phyloP scores from a whole-genome alignment of 2,888 invertebrate genomes.

The Scaptomyza flava region DNA sequence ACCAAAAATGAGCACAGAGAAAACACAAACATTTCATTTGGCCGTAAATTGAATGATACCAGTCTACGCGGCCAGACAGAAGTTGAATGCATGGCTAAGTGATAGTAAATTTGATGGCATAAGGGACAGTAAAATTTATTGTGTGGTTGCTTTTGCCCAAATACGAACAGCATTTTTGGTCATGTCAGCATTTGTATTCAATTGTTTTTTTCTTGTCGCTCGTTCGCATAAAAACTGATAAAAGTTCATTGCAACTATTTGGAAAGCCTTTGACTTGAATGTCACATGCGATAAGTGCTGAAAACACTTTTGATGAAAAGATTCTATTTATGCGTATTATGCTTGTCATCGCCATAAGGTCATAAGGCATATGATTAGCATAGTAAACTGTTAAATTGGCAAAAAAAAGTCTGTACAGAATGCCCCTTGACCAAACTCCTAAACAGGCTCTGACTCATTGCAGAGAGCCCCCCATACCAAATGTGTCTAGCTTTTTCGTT shows the following conservation, averaged over 20 bases:
- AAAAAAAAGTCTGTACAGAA: background rate
- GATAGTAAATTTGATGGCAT: constrained; percentile 68
- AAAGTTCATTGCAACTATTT: constrained; percentile 74
- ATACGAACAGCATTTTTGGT: constrained; percentile 22
- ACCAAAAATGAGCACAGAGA: constrained; percentile 2
- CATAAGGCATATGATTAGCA: constrained; percentile 48
- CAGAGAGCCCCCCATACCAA: background rate
- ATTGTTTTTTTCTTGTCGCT: constrained; percentile 5
- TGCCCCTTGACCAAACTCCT: constrained; percentile 10
- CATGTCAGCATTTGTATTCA: constrained; percentile 32
- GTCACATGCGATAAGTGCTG: constrained; percentile 40
- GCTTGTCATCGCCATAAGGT: constrained; percentile 18
- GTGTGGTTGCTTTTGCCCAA: constrained; percentile 51
- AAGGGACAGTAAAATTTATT: constrained; percentile 69
- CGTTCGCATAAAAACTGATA: constrained; percentile 63
- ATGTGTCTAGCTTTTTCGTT: background rate
- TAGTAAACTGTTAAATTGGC: constrained; percentile 20
- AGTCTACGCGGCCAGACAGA: constrained; percentile 63
- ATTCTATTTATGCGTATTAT: constrained; percentile 5
- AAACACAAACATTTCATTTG: constrained; percentile 34
- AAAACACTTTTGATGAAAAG: constrained; percentile 33
- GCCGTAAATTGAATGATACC: constrained; percentile 68
- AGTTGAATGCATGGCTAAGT: constrained; percentile 57
- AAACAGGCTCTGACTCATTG: constrained; percentile 3
- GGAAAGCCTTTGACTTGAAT: constrained; percentile 55